Conservation (phyloP, 2,113 vertebrate genomes). For the Rhineura floridana region DNA sequence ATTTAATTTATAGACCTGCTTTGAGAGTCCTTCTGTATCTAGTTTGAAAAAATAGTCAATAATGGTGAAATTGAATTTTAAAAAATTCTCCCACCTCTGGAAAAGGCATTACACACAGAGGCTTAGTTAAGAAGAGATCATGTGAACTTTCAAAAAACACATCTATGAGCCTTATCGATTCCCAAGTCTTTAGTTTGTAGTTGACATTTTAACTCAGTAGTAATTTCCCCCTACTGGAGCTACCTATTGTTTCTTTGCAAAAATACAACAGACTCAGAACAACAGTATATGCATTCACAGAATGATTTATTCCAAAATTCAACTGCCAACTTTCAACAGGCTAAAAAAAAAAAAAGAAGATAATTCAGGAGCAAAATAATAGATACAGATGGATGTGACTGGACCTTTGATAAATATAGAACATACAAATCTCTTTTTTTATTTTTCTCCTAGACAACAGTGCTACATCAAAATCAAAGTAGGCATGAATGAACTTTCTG, state of each 20-base stretch:
- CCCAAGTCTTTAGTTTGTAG: neutral
- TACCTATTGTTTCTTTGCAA: neutral
- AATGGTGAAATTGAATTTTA: conserved; percentile 56
- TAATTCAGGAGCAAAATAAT: neutral
- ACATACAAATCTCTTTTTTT: neutral
- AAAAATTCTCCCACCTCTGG: conserved; percentile 55
- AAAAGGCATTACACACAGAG: conserved; percentile 37
- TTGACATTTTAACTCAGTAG: neutral
- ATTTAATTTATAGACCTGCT: conserved; percentile 64
- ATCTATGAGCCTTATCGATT: neutral
- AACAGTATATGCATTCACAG: neutral
- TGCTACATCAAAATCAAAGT: neutral
- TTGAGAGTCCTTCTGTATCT: conserved; percentile 56
- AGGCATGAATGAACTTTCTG: neutral
- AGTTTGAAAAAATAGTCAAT: conserved; percentile 57
- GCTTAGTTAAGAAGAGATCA: neutral
- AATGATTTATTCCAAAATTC: neutral
- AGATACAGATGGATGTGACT: neutral
- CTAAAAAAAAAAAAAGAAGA: neutral
- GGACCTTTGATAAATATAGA: neutral
- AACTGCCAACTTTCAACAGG: neutral
- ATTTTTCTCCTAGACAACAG: neutral
- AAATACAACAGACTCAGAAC: neutral
- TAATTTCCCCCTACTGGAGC: conserved; percentile 8
- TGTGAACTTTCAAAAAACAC: neutral